A percentile compares a stretch with the other conserved stretches of the same genome.
phyloP scores from a whole-genome alignment of 2,888 invertebrate species.

The Sarcophaga variegata region DNA sequence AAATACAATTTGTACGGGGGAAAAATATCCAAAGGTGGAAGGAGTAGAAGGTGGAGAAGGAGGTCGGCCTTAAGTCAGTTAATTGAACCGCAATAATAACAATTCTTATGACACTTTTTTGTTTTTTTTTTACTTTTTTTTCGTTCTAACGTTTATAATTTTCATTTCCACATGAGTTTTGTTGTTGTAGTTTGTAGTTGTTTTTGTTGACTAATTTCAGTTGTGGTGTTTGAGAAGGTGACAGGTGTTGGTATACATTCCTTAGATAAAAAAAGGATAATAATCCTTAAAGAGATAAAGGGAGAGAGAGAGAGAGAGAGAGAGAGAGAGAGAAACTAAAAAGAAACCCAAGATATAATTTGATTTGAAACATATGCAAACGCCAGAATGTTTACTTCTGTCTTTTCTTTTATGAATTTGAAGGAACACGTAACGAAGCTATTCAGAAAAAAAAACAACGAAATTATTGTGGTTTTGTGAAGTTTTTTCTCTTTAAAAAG shows the following conservation, averaged over 20 bases:
- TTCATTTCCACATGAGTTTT: background rate
- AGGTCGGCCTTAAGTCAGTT: constrained; percentile 56
- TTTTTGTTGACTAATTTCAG: constrained; percentile 5
- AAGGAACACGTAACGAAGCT: background rate
- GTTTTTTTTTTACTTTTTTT: background rate
- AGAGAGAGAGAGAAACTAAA: background rate
- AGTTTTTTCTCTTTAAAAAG: background rate
- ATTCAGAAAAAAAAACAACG: background rate
- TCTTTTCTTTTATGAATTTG: background rate
- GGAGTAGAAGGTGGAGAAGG: constrained; percentile 16
- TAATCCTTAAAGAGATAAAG: constrained; percentile 29
- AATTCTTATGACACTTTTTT: constrained; percentile 68
- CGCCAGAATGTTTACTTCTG: constrained; percentile 6
- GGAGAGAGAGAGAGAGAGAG: background rate
- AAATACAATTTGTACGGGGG: background rate
- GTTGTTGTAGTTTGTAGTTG: background rate
- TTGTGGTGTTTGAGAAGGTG: constrained; percentile 67
- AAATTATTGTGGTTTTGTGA: constrained; percentile 35
- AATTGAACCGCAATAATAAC: constrained; percentile 67
- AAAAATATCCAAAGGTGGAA: background rate
- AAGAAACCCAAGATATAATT: constrained; percentile 29
- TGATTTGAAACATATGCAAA: constrained; percentile 53
- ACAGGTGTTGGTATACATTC: constrained; percentile 69
- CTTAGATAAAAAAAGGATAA: constrained; percentile 38
- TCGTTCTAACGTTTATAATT: background rate